A percentile compares a stretch with the other conserved stretches of the same genome.
phyloP scores from a whole-genome alignment of 2,888 invertebrate genomes.

The Philhelius pedissequus region DNA sequence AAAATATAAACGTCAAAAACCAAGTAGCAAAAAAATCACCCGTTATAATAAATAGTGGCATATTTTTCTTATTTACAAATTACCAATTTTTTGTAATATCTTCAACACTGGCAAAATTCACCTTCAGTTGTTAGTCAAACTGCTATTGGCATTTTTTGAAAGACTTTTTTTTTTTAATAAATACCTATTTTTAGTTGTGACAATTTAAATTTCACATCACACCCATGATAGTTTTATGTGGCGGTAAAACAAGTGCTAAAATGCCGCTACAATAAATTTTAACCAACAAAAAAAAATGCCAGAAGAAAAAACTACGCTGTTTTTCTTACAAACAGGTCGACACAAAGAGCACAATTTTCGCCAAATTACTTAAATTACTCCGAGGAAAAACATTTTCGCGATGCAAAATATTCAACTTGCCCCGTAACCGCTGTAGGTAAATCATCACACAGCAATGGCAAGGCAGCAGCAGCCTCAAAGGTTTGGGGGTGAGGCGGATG shows the following conservation, averaged over 20 bases:
- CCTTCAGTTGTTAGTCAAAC: not conserved
- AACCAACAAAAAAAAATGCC: not conserved
- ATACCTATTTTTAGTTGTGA: constrained; percentile 44
- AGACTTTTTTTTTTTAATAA: constrained; percentile 1
- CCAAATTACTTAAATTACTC: constrained; percentile 61
- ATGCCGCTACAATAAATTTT: constrained; percentile 5
- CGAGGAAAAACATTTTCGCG: constrained; percentile 17
- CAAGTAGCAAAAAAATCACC: too few species aligned
- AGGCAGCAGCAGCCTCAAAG: too few species aligned
- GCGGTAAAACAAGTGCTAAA: constrained; percentile 51
- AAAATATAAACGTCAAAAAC: too few species aligned
- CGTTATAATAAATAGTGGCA: too few species aligned
- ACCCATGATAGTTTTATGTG: constrained; percentile 52
- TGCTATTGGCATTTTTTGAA: not conserved
- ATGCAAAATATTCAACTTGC: not conserved
- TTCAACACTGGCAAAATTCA: not conserved
- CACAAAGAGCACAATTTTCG: constrained; percentile 29
- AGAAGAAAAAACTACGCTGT: not conserved
- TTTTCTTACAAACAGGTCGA: constrained; percentile 48
- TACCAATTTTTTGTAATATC: too few species aligned
- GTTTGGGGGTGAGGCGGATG: constrained; percentile 24
- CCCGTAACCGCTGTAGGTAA: not conserved
- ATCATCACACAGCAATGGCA: not conserved
- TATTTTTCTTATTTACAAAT: too few species aligned
- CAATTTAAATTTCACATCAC: constrained; percentile 53